phyloP scores from a whole-genome alignment of 2,797 vertebrate species.

The Lophotriccus pileatus region DNA sequence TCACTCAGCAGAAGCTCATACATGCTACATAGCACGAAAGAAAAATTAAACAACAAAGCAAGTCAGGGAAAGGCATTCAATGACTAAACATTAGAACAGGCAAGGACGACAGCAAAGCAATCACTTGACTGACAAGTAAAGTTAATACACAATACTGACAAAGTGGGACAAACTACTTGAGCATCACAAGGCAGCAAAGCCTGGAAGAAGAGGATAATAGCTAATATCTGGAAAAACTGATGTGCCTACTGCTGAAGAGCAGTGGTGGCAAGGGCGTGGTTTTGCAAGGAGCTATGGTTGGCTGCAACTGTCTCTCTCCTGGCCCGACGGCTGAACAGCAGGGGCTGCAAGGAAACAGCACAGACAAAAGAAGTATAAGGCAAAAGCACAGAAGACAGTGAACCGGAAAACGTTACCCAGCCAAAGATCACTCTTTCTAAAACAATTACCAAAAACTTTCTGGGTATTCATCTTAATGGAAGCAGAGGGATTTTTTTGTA shows the following conservation, averaged over 20 bases:
- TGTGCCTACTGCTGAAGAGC: neutral
- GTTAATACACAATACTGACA: neutral
- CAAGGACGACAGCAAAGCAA: neutral
- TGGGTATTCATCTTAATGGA: neutral
- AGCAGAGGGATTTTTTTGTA: neutral
- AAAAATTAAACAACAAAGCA: neutral
- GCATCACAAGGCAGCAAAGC: neutral
- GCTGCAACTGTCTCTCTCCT: neutral
- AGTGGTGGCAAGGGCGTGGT: neutral
- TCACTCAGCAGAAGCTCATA: conserved; percentile 5
- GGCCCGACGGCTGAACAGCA: neutral
- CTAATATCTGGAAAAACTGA: neutral
- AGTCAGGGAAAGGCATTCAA: neutral
- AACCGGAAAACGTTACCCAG: neutral
- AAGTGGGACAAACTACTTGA: neutral
- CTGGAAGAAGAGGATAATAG: neutral
- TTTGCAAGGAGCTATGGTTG: neutral
- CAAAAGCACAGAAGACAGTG: neutral
- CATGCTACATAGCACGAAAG: neutral
- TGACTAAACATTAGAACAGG: neutral
- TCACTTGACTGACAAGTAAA: neutral
- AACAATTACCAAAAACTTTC: neutral
- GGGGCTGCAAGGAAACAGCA: neutral
- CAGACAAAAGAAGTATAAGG: neutral
- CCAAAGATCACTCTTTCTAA: neutral